Percentiles rank a stretch among this genome's conserved stretches.
Conservation (phyloP, 1,140 invertebrate species). For the Zaprionus tsacasi region DNA sequence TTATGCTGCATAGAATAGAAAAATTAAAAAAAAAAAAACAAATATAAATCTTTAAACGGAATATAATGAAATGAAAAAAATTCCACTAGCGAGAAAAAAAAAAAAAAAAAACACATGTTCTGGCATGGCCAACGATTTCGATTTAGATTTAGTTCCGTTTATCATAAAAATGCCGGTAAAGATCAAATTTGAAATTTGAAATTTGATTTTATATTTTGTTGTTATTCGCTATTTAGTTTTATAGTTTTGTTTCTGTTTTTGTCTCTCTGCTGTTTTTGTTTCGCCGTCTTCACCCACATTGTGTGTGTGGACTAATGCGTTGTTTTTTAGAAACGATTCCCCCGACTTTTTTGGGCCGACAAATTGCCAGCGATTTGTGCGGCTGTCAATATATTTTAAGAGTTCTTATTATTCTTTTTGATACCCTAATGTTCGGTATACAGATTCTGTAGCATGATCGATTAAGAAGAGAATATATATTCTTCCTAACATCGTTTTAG, state of each 20-base stretch:
- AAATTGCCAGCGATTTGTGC: slow-evolving; percentile 6
- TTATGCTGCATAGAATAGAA: slow-evolving; percentile 18
- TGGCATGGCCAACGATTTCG: slow-evolving; percentile 40
- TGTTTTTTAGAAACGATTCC: slow-evolving; percentile 17
- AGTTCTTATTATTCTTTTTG: not conserved
- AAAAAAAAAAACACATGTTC: slow-evolving; percentile 1
- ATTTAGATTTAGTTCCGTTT: slow-evolving; percentile 50
- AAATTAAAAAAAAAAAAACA: not conserved
- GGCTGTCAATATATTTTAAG: slow-evolving; percentile 1
- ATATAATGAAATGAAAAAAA: slow-evolving; percentile 9
- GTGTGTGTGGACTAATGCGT: not conserved
- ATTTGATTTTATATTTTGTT: slow-evolving; percentile 16
- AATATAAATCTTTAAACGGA: slow-evolving; percentile 8
- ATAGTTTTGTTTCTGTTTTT: slow-evolving; percentile 21
- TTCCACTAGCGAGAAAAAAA: slow-evolving; percentile 22
- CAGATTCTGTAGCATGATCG: not conserved
- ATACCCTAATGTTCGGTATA: not conserved
- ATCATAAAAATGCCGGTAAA: slow-evolving; percentile 44
- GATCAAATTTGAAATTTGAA: slow-evolving; percentile 27
- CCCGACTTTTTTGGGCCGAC: not conserved
- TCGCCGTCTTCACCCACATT: slow-evolving; percentile 40
- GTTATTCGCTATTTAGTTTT: slow-evolving; percentile 38
- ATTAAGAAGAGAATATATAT: not conserved
- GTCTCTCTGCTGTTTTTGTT: slow-evolving; percentile 3
- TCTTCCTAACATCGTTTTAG: not conserved